phyloP scores from a whole-genome alignment of 2,113 vertebrate genomes.

The Rhinopomastus cyanomelas region DNA sequence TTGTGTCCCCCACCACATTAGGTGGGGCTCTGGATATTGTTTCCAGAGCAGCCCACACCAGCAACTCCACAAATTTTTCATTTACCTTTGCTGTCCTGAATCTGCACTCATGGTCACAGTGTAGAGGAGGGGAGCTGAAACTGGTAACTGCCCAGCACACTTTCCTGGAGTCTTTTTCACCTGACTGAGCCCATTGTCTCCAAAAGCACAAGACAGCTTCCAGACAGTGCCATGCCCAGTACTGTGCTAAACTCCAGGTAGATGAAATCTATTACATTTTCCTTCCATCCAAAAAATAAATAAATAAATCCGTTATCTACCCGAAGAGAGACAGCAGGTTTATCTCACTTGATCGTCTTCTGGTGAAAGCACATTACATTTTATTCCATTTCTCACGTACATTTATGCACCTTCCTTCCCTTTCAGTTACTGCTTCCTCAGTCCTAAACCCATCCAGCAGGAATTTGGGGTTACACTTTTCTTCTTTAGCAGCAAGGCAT shows the following conservation, averaged over 20 bases:
- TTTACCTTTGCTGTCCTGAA: not conserved
- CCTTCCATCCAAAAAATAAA: not conserved
- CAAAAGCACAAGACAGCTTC: not conserved
- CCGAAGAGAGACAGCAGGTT: not conserved
- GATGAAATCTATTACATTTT: not conserved
- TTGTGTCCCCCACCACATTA: not conserved
- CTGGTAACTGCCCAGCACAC: not conserved
- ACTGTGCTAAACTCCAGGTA: not conserved
- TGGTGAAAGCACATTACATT: not conserved
- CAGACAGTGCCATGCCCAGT: accelerated
- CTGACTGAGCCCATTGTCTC: not conserved
- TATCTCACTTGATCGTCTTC: conserved; percentile 12
- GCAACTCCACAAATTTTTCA: not conserved
- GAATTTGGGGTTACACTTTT: not conserved
- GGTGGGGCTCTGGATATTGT: not conserved
- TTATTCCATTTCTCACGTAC: not conserved
- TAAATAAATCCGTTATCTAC: not conserved
- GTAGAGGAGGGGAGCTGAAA: not conserved
- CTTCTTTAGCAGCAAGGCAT: not conserved
- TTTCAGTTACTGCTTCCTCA: not conserved
- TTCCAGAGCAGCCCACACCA: not conserved
- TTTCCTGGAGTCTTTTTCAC: not conserved
- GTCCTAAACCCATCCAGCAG: not conserved
- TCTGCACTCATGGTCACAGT: accelerated
- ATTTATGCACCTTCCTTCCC: not conserved